Base-by-base conservation (phyloP, 2,797 vertebrate genomes). In the Spinus pinus region DNA sequence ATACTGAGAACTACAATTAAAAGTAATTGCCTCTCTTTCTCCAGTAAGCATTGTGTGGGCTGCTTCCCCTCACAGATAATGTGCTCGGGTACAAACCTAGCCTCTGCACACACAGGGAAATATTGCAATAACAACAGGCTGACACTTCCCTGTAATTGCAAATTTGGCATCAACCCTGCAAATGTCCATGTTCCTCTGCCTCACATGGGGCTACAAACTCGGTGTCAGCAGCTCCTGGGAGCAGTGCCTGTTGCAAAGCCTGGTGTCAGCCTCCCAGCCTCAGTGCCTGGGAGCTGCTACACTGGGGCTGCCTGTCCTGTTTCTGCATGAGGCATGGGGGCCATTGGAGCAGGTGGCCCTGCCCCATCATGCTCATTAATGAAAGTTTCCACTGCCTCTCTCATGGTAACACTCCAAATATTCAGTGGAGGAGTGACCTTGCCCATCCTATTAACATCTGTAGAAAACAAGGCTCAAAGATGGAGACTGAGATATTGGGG, bases 1-100 rank as follows among this genome's bases (percentile, higher is more conserved):
- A 35, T 51, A 30, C 31, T 66, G 81, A 94, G 72, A 81, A 17
- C 33, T 86, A 65, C 71, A 88, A 56, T 79, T 96, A 83, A 93
- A 96, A 86, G 83, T 70, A 95, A 96, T 79, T 95, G 50, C 54
- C 15, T 94, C 66, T 81, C 83, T 80, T 94, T 82, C 83, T 94
- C 61, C 46, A 24, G 47, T 85, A 92, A 83, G 80, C 25, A 58
- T 44, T 66, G 41, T 90, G 77, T 90, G 91, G 91, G 79, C 86
- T 96, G 62, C 53, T 93, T 88, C 62, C 47, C 58, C 37, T 91
- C 84, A 77, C 57, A 86, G 41, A 93, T 70, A 58, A 37, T 19
- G 47, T 80, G 7, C 41, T 81, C 20, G 72, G 78, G 71, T 66
- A 73, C 87, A 92, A 89, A 69, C 66, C 37, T 66, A 51, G 37